Base-by-base conservation (phyloP, 2,888 invertebrate species). In the Proisotoma minuta region DNA sequence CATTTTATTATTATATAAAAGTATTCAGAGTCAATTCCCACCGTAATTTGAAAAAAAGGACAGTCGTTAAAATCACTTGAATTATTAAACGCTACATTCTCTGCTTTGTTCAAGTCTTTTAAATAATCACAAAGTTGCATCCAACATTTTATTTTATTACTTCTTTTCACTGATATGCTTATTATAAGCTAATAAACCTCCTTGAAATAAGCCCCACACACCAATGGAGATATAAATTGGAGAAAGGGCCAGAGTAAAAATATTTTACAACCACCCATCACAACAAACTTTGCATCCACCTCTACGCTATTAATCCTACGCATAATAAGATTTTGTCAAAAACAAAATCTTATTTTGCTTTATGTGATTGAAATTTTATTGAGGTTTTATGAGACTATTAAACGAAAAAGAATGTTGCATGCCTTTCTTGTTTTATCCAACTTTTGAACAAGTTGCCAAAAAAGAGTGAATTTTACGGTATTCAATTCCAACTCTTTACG, bases 361-460 rank as follows among this genome's bases (percentile, higher is more conserved):
- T 22, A 39, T 54, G 53, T 20, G 39, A 54, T 39, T 34, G 53
- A 28, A 54, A 54, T 54, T 54, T 54, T 54, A 54, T 54, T 60
- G 52, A 23, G 29, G 56, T 60, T 60, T 60, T 60, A 60, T 48
- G 60, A 49, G 28, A 34, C 60, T 56, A 60, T 60, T 54, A 60
- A 60, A 60, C 49, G 34, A 23, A 49, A 23, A 49, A 49, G 23
- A 49, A 49, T 23, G 22, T 26, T 23, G 49, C 49, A 49, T 49
- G 22, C 49, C 49, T 49, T 49, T 49, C 49, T 49, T 12, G 4
- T 3, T 22, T 49, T n/a, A n/a, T n/a, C n/a, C n/a, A n/a, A n/a
- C n/a, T n/a, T n/a, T n/a, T n/a, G n/a, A n/a, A n/a, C n/a, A n/a
- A n/a, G n/a, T n/a, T n/a, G n/a, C n/a, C n/a, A n/a, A n/a, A n/a